These are phyloP conservation scores for Cirrhinus mrigala DNA, from an alignment of 2,797 vertebrate species.

Conservation along the genomic window DNA sequence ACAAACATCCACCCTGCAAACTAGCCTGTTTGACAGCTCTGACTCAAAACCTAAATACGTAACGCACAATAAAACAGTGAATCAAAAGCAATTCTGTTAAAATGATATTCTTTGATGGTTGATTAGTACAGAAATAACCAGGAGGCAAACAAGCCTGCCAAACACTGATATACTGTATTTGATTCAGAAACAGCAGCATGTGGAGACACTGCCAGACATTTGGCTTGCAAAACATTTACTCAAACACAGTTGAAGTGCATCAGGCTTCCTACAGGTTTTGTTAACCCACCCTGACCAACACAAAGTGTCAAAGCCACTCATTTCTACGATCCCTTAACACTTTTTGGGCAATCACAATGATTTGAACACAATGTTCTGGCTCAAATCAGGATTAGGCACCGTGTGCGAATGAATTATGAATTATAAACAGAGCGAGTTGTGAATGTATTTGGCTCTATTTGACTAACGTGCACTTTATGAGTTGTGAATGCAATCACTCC, in stretches of 20 bases:
- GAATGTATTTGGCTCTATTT: not conserved
- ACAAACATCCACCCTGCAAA: not conserved
- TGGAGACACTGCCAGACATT: slow-evolving; percentile 12
- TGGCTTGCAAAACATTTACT: slow-evolving; percentile 45
- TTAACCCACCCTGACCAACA: not conserved
- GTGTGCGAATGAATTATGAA: not conserved
- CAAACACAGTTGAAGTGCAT: slow-evolving; percentile 24
- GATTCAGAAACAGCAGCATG: not conserved
- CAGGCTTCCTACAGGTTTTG: slow-evolving; percentile 44
- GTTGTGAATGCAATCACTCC: slow-evolving; percentile 12
- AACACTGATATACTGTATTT: not conserved
- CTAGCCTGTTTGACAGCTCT: not conserved
- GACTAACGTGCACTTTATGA: not conserved
- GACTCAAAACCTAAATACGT: not conserved
- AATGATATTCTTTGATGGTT: not conserved
- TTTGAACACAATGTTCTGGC: slow-evolving; percentile 10
- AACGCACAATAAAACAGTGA: not conserved
- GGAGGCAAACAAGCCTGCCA: not conserved
- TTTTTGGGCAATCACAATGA: not conserved
- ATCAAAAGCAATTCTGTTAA: not conserved
- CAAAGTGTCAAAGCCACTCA: not conserved
- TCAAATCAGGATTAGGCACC: not conserved
- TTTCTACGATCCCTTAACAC: not conserved
- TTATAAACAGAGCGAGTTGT: not conserved
- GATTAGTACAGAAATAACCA: not conserved